phyloP scores from a whole-genome alignment of 2,113 vertebrate species.

The Leucopsar rothschildi region DNA sequence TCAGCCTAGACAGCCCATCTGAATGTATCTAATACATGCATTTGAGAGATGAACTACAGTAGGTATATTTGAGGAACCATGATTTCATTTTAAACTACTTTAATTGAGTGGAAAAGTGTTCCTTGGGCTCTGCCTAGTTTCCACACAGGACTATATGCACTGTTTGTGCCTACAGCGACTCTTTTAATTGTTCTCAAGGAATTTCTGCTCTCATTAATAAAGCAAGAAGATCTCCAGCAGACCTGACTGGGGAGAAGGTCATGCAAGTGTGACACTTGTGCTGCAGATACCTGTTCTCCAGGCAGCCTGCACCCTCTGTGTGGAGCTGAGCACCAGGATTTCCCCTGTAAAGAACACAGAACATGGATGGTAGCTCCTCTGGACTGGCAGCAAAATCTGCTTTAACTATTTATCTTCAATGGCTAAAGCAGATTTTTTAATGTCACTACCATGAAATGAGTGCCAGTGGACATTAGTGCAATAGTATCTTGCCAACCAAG shows the following conservation, averaged over 20 bases:
- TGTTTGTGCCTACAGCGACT: background rate
- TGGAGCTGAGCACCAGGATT: background rate
- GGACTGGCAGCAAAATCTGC: background rate
- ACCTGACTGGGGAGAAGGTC: background rate
- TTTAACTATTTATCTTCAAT: background rate
- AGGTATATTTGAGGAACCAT: background rate
- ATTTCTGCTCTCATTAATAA: background rate
- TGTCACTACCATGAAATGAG: background rate
- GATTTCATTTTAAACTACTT: background rate
- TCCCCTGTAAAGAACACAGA: background rate
- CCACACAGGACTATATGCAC: background rate
- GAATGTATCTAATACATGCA: background rate
- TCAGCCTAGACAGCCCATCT: background rate
- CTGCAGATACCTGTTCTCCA: background rate
- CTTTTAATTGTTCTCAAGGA: background rate
- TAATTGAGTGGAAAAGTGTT: background rate
- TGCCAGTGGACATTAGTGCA: background rate
- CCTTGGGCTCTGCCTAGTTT: background rate
- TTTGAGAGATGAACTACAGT: background rate
- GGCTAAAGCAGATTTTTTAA: background rate
- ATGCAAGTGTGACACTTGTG: background rate
- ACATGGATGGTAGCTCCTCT: background rate
- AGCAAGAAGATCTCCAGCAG: background rate
- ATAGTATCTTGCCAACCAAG: background rate
- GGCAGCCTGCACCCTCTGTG: rapidly evolving